A percentile compares a stretch with the other conserved stretches of the same genome.
These are phyloP conservation scores for Nycticebus coucang DNA, from an alignment of 2,113 vertebrate species.

Conservation along the genomic window DNA sequence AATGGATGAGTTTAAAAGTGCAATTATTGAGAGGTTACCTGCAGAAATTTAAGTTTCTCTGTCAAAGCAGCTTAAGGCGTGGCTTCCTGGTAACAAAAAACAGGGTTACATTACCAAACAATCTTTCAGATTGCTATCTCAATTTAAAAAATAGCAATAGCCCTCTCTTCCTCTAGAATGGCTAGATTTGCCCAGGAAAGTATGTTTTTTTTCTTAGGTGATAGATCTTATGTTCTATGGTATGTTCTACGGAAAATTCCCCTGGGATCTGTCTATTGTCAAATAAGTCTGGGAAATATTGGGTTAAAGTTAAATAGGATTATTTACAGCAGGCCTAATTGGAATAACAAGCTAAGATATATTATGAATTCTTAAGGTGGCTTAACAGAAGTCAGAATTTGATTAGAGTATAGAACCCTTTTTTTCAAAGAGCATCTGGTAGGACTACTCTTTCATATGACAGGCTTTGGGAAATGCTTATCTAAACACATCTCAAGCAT, in stretches of 20 bases:
- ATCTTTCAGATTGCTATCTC: neutral
- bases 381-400: neutral
- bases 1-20: neutral
- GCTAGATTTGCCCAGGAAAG: neutral
- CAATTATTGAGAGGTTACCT: neutral
- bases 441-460: neutral
- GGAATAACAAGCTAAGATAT: neutral
- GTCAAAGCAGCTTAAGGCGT: neutral
- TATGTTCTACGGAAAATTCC: neutral
- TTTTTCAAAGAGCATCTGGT: neutral
- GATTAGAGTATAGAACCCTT: neutral
- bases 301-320: neutral
- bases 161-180: neutral
- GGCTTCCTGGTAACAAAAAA: neutral
- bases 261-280: neutral
- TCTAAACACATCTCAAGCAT: neutral
- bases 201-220: neutral
- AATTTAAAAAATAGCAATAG: neutral
- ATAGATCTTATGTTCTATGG: neutral
- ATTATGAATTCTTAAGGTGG: neutral
- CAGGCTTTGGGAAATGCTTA: slow-evolving; percentile 29
- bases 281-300: neutral
- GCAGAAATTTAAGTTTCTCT: neutral
- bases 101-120: neutral
- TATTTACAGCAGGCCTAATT: neutral